Evolutionary conservation across 1,140 invertebrate species (phyloP).

Genomic region (Aradophagus sp.): DNA sequence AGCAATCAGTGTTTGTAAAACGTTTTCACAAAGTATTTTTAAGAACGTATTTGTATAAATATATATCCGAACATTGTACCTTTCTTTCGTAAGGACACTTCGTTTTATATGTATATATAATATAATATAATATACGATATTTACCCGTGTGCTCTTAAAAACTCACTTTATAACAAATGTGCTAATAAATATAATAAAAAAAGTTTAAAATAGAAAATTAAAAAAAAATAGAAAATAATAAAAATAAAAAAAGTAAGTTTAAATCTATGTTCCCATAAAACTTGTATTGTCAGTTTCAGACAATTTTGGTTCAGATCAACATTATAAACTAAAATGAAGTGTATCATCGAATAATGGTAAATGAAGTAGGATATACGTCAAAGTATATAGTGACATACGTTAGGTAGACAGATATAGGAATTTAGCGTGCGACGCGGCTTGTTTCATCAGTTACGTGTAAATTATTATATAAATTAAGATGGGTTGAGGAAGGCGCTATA

Average conservation of each 20-base stretch:
- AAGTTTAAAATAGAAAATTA: slow-evolving; percentile 19
- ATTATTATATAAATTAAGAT: slow-evolving; percentile 47
- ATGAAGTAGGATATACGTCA: slow-evolving; percentile 34
- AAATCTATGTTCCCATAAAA: slow-evolving; percentile 11
- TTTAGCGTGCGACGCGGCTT: slow-evolving; percentile 35
- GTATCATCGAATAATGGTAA: slow-evolving; percentile 46
- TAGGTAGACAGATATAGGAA: slow-evolving; percentile 40
- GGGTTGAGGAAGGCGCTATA: slow-evolving; percentile 19
- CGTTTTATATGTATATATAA: slow-evolving; percentile 51
- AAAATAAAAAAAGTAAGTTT: slow-evolving; percentile 10
- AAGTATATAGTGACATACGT: slow-evolving; percentile 31
- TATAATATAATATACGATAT: slow-evolving; percentile 27
- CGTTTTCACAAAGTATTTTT: slow-evolving; percentile 43
- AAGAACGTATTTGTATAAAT: slow-evolving; percentile 48
- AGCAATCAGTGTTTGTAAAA: slow-evolving; percentile 39
- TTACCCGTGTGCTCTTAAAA: slow-evolving; percentile 41
- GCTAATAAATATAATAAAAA: slow-evolving; percentile 11
- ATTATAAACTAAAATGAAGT: slow-evolving; percentile 25
- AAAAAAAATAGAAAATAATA: slow-evolving; percentile 14
- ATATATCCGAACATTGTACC: slow-evolving; percentile 13
- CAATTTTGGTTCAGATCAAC: slow-evolving; percentile 17
- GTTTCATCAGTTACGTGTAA: slow-evolving; percentile 43
- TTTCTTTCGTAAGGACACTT: slow-evolving; percentile 33
- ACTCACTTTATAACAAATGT: background rate
- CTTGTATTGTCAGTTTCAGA: slow-evolving; percentile 5